Conservation (phyloP, 2,113 vertebrate genomes). For the Perca schrenkii region DNA sequence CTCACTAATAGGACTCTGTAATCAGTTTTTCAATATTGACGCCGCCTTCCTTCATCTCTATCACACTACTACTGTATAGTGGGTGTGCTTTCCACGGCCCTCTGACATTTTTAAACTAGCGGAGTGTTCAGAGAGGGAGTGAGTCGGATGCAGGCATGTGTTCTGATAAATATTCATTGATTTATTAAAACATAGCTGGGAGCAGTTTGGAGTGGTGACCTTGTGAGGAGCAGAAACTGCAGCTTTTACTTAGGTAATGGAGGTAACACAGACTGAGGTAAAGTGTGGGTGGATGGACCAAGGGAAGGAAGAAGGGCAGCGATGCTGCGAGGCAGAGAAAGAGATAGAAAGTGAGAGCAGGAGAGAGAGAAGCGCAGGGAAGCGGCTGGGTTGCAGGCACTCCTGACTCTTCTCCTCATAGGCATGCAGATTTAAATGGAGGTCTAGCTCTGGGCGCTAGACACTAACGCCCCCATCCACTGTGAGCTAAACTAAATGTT, state of each 20-base stretch:
- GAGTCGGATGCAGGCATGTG: slow-evolving; percentile 50
- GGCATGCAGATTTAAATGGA: slow-evolving; percentile 71
- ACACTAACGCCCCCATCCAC: slow-evolving; percentile 53
- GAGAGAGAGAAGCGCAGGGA: slow-evolving; percentile 20
- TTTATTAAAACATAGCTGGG: slow-evolving; percentile 83
- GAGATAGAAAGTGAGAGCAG: slow-evolving; percentile 30
- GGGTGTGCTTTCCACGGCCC: background rate
- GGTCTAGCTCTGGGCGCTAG: slow-evolving; percentile 51
- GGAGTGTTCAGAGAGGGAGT: slow-evolving; percentile 29
- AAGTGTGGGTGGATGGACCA: slow-evolving; percentile 63
- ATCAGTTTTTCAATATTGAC: slow-evolving; percentile 47
- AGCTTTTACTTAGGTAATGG: slow-evolving; percentile 73
- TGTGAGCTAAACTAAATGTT: slow-evolving; percentile 64
- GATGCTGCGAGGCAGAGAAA: slow-evolving; percentile 41
- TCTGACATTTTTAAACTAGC: slow-evolving; percentile 49
- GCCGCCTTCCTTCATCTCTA: background rate
- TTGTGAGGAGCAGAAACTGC: slow-evolving; percentile 67
- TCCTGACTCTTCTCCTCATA: slow-evolving; percentile 67
- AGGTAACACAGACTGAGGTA: slow-evolving; percentile 56
- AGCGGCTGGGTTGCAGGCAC: slow-evolving; percentile 33
- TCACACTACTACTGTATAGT: background rate
- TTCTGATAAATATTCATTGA: slow-evolving; percentile 85
- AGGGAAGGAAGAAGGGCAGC: slow-evolving; percentile 54
- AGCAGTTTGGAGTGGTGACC: slow-evolving; percentile 82
- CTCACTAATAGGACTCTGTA: slow-evolving; percentile 24